A percentile compares a stretch with the other conserved stretches of the same genome.
These are phyloP conservation scores for Prietella phreatophila DNA, from an alignment of 2,113 vertebrate species.

Conservation along the genomic window DNA sequence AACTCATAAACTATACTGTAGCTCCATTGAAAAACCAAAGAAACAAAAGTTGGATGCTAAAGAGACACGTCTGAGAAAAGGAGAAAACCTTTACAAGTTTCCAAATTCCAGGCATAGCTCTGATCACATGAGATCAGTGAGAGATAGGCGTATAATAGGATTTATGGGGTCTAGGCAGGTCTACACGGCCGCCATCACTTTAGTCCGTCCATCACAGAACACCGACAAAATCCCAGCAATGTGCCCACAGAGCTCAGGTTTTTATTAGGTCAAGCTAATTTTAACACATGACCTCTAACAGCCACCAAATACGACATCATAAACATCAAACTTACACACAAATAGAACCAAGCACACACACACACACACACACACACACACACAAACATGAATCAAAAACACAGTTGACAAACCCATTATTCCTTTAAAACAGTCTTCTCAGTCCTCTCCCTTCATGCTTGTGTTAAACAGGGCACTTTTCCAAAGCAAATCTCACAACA, in stretches of 20 bases:
- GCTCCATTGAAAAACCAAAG: not conserved
- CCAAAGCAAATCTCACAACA: slow-evolving; percentile 15
- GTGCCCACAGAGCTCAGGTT: slow-evolving; percentile 11
- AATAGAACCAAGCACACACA: not conserved
- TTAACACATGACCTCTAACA: slow-evolving; percentile 42
- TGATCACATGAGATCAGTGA: slow-evolving; percentile 11
- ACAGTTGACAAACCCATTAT: slow-evolving; percentile 2
- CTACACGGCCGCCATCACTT: not conserved
- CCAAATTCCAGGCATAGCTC: not conserved
- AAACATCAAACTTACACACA: slow-evolving; percentile 27
- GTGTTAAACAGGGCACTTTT: not conserved
- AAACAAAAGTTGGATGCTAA: not conserved
- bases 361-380: slow-evolving; percentile 17
- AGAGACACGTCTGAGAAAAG: not conserved
- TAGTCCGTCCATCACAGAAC: slow-evolving; percentile 21
- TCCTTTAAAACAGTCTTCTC: not conserved
- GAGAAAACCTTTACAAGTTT: not conserved
- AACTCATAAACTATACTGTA: not conserved
- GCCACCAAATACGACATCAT: slow-evolving; percentile 40
- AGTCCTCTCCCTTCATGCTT: not conserved
- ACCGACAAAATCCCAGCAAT: slow-evolving; percentile 26
- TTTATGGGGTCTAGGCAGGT: not conserved
- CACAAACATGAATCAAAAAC: slow-evolving; percentile 29
- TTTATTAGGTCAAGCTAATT: slow-evolving; percentile 38
- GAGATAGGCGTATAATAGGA: not conserved